Percentiles rank a stretch among this genome's conserved stretches.
Evolutionary conservation across 2,797 vertebrate species (phyloP).

Genomic region (Artibeus lituratus): DNA sequence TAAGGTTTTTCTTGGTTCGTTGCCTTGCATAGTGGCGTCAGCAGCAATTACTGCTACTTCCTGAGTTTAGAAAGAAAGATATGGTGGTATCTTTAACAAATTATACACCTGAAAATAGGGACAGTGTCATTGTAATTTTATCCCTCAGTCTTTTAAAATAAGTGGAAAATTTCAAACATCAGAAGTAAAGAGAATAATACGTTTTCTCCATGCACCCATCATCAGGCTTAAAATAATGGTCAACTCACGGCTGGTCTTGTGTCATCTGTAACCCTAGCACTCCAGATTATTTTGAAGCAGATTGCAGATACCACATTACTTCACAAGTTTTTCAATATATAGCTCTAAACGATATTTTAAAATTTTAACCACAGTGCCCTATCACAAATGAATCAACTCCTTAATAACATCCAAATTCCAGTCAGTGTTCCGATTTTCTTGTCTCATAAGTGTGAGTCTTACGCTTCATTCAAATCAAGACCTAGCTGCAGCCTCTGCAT

Average conservation of each 20-base stretch:
- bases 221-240: not conserved
- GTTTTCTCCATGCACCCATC: not conserved
- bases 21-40: not conserved
- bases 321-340: not conserved
- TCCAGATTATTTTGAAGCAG: constrained; percentile 12
- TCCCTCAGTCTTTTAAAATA: not conserved
- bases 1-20: not conserved
- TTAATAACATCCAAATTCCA: not conserved
- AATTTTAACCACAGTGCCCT: not conserved
- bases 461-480: constrained; percentile 4
- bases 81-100: not conserved
- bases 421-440: not conserved
- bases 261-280: not conserved
- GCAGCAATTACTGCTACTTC: not conserved
- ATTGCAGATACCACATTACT: not conserved
- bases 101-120: not conserved
- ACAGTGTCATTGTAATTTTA: not conserved
- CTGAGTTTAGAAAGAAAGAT: not conserved
- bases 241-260: not conserved
- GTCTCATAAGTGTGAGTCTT: not conserved
- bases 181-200: not conserved
- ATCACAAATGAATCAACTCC: not conserved
- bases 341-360: not conserved
- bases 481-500: not conserved
- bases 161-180: not conserved